Conservation (phyloP, 1,140 invertebrate species). For the Bombus haemorrhoidalis region DNA sequence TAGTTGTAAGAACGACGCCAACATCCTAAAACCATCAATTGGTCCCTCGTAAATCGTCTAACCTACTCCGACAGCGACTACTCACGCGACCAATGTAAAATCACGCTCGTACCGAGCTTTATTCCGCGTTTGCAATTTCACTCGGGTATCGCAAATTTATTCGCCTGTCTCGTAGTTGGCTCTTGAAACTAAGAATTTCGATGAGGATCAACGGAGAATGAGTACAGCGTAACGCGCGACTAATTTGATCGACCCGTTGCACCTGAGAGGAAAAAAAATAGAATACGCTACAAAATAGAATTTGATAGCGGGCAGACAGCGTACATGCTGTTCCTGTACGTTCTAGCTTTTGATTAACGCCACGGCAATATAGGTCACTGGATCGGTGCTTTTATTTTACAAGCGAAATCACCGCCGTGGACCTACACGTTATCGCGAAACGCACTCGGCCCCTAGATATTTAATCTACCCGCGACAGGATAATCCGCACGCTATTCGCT, state of each 20-base stretch:
- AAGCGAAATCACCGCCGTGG: slow-evolving; percentile 4
- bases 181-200: neutral
- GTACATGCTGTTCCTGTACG: too few species aligned
- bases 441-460: slow-evolving; percentile 2
- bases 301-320: neutral
- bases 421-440: slow-evolving; percentile 31
- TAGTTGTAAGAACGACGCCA: neutral
- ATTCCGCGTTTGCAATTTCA: too few species aligned
- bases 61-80: neutral
- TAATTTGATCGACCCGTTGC: neutral
- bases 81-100: neutral
- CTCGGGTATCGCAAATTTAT: too few species aligned
- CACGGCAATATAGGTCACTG: slow-evolving; percentile 27
- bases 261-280: neutral
- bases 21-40: too few species aligned
- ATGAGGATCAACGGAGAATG: neutral
- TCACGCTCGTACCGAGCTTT: neutral
- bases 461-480: neutral
- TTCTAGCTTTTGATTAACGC: slow-evolving; percentile 6
- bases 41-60: neutral
- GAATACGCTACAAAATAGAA: neutral
- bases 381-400: slow-evolving; percentile 29
- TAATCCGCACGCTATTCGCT: neutral
- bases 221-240: neutral
- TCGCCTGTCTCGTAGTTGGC: neutral